Evolutionary conservation across 2,797 vertebrate species (phyloP).

Genomic region (Falco rusticolus): DNA sequence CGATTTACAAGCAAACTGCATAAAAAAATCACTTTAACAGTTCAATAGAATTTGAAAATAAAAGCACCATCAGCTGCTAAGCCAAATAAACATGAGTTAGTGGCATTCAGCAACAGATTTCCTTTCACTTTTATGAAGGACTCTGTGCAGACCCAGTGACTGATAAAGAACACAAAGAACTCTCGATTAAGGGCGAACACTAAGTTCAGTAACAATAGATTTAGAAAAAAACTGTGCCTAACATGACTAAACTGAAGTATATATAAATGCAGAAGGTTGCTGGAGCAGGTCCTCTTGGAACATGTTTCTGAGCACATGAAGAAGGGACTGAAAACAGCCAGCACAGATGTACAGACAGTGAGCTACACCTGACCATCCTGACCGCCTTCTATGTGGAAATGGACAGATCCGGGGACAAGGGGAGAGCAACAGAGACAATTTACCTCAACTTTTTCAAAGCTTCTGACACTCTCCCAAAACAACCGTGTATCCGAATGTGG

Average conservation of each 20-base stretch:
- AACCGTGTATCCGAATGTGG: rapidly evolving
- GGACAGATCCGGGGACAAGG: neutral
- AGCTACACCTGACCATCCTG: neutral
- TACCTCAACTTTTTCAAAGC: neutral
- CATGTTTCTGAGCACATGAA: neutral
- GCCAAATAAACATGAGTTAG: neutral
- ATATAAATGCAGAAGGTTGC: neutral
- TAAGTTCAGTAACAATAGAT: neutral
- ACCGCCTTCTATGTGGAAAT: neutral
- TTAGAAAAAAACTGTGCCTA: neutral
- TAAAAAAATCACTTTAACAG: neutral
- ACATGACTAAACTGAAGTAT: neutral
- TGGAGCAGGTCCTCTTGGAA: neutral
- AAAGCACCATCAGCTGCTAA: neutral
- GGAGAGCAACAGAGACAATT: neutral
- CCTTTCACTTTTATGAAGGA: neutral
- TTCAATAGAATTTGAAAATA: neutral
- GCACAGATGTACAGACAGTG: neutral
- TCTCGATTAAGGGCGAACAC: neutral
- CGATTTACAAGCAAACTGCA: neutral
- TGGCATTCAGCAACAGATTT: neutral
- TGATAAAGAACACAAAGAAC: neutral
- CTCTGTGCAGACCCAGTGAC: neutral
- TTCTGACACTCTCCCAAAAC: neutral
- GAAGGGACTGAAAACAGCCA: neutral